Conservation (phyloP, 2,113 vertebrate species). For the Melospiza melodia region DNA sequence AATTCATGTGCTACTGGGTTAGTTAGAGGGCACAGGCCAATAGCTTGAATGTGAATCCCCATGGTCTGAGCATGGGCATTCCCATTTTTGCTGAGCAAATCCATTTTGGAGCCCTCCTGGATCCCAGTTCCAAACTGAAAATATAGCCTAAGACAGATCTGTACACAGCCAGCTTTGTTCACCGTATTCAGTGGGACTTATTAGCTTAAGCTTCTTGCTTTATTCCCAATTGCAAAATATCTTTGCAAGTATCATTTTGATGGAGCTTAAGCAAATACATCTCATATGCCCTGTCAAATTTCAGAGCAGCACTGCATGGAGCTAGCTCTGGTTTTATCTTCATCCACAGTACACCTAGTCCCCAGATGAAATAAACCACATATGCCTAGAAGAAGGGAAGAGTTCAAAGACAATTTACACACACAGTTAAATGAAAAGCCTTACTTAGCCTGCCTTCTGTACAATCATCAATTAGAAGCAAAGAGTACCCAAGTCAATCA, state of each 20-base stretch:
- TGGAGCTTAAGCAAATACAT: neutral
- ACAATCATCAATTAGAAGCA: neutral
- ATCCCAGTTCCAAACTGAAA: neutral
- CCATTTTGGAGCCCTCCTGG: neutral
- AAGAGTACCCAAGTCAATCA: neutral
- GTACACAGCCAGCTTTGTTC: neutral
- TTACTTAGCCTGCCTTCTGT: neutral
- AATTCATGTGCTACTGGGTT: neutral
- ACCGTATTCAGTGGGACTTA: neutral
- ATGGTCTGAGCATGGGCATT: rapidly evolving
- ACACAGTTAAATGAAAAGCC: neutral
- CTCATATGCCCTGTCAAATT: neutral
- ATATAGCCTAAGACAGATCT: neutral
- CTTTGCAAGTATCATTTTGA: neutral
- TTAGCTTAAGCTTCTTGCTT: neutral
- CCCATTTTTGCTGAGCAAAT: neutral
- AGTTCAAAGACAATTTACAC: neutral
- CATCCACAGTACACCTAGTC: neutral
- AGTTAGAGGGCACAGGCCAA: neutral
- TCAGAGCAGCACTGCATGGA: neutral
- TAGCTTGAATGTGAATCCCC: neutral
- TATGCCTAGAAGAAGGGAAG: neutral
- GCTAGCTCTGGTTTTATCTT: neutral
- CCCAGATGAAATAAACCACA: neutral
- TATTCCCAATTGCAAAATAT: neutral